These are phyloP conservation scores for Microcebus tavaratra DNA, from an alignment of 2,113 vertebrate genomes.

Conservation along the genomic window DNA sequence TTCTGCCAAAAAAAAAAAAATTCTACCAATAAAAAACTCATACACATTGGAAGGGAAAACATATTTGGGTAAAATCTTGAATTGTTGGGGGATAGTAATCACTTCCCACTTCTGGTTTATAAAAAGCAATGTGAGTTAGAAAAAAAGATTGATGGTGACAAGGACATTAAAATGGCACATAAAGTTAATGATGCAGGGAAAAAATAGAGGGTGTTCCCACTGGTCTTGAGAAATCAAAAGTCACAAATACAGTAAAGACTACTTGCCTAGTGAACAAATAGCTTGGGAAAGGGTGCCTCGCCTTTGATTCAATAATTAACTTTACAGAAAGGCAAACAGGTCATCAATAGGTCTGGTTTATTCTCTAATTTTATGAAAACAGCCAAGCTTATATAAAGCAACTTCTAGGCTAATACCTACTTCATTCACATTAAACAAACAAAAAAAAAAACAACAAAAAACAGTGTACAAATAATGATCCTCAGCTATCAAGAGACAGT, in stretches of 20 bases:
- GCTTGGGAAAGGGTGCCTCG: neutral
- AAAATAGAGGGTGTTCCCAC: neutral
- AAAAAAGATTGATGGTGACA: neutral
- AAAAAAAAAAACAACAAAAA: neutral
- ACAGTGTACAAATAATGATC: neutral
- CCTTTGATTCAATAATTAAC: slow-evolving; percentile 11
- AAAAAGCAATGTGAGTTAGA: neutral
- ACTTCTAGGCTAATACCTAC: neutral
- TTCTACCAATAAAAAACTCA: slow-evolving; percentile 17
- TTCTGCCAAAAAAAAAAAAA: neutral
- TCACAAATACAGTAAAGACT: neutral
- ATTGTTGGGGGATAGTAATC: neutral
- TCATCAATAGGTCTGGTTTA: neutral
- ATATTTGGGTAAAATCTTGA: neutral
- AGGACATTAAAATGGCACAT: neutral
- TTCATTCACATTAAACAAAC: neutral
- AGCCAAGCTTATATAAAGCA: neutral
- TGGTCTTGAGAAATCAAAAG: neutral
- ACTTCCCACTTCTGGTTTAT: neutral
- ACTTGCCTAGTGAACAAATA: slow-evolving; percentile 8
- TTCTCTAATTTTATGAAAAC: slow-evolving; percentile 3
- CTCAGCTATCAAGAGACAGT: neutral
- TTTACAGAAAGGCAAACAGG: neutral
- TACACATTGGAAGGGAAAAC: neutral
- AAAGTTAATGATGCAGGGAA: neutral